phyloP scores from a whole-genome alignment of 2,113 vertebrate species.

The Apteryx owenii region DNA sequence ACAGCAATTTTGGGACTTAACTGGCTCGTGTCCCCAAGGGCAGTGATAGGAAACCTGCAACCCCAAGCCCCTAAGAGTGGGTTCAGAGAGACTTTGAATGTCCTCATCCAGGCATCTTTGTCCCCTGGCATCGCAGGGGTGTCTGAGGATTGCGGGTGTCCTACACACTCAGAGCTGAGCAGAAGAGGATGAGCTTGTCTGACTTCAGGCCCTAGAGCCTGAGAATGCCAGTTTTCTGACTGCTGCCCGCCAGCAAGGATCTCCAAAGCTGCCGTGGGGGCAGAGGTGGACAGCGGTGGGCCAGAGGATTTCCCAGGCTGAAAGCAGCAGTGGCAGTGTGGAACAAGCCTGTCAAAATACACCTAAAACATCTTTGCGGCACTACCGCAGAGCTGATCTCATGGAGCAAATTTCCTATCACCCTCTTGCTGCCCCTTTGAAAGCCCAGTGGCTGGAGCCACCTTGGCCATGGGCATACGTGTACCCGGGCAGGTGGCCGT shows the following conservation, averaged over 20 bases:
- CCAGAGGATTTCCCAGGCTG: not conserved
- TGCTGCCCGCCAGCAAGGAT: not conserved
- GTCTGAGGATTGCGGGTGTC: not conserved
- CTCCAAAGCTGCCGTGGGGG: not conserved
- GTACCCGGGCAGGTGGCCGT: no score
- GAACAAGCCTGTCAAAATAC: no score
- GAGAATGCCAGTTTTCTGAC: not conserved
- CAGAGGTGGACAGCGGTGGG: no score
- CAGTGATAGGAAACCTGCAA: not conserved
- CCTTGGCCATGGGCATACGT: accelerated
- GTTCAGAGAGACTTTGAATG: not conserved
- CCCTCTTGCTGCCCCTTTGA: no score
- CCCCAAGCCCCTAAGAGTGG: not conserved
- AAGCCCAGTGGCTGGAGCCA: accelerated
- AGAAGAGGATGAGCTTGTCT: not conserved
- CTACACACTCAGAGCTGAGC: not conserved
- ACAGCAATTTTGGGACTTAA: not conserved
- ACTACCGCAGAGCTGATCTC: no score
- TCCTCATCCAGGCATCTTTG: not conserved
- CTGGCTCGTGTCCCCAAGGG: not conserved
- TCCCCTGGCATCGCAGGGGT: not conserved
- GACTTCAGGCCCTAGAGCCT: not conserved
- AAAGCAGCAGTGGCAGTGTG: no score
- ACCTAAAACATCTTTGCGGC: no score
- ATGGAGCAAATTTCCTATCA: no score